These are phyloP conservation scores for Ischnura elegans DNA, from an alignment of 2,888 invertebrate genomes.

Conservation along the genomic window DNA sequence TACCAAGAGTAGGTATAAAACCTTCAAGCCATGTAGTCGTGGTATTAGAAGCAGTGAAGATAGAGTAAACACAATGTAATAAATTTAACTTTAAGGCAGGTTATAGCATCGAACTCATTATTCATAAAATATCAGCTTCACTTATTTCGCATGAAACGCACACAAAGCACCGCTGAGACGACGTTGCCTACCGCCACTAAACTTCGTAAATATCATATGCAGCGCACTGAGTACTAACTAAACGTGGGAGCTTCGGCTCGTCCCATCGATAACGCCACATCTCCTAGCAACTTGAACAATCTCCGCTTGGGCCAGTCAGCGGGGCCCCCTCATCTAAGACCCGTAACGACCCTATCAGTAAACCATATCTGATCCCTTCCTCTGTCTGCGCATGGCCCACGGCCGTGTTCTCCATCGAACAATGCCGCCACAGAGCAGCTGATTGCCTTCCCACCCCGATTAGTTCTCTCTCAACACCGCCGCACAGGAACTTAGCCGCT, in stretches of 20 bases:
- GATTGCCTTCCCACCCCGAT: background rate
- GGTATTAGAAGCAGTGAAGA: too few species aligned
- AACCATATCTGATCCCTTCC: conserved; percentile 16
- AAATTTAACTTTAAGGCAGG: too few species aligned
- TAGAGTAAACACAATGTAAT: too few species aligned
- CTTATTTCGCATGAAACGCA: too few species aligned
- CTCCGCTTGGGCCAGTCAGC: background rate
- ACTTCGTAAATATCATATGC: background rate
- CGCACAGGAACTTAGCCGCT: background rate
- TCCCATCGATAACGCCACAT: background rate
- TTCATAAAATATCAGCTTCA: too few species aligned
- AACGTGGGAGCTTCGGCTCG: background rate
- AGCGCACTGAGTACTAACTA: background rate
- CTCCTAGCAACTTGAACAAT: conserved; percentile 27
- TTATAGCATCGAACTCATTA: too few species aligned
- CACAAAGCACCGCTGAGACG: background rate
- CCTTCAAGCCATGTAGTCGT: too few species aligned
- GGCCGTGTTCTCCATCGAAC: background rate
- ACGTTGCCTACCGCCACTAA: background rate
- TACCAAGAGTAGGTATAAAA: too few species aligned
- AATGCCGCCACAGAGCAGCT: background rate
- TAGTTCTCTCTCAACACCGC: background rate
- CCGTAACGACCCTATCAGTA: conserved; percentile 1
- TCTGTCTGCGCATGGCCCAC: background rate
- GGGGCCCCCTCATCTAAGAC: background rate